Base-by-base conservation (phyloP, 2,888 invertebrate genomes). In the Miltochrista miniata region DNA sequence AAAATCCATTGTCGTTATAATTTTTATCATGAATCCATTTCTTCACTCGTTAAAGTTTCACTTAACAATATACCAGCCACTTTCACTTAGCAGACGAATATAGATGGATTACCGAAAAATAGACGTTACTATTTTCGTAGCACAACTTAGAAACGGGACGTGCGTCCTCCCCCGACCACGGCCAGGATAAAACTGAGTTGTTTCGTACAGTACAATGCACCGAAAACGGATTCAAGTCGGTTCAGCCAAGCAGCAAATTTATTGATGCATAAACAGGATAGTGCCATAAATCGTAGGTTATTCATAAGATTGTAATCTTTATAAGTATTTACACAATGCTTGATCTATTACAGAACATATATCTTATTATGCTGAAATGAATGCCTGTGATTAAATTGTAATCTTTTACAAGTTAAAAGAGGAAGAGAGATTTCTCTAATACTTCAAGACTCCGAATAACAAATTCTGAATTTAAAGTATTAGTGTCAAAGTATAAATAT, bases 111-210 rank as follows among this genome's bases (percentile, higher is more conserved):
- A 52, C 44, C 59, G 48, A 62, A 45, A 54, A 62, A 63, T 60
- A 59, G 59, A 73, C 73, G 74, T 66, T 77, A 82, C 78, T 85
- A 85, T 85, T 84, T 82, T 84, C 85, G 86, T 82, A 78, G 71
- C 62, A 65, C 62, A 68, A 72, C 66, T 72, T 62, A 52, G 18
- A 45, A 57, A 57, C 41, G 59, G 60, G 59, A 54, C 74, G 62
- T 72, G 55, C 85, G 75, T 65, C 80, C 76, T 49, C 49, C 71
- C 74, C 68, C 64, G 56, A 45, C 70, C 61, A 61, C 70, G 64
- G 75, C 60, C 69, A 58, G 74, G 66, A 71, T 76, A 71, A 72
- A 62, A 87, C 87, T 85, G 75, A 72, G 50, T 53, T 64, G 57
- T 54, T 55, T 51, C 56, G 61, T 65, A 57, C 62, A 10, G 11